A percentile compares a stretch with the other conserved stretches of the same genome.
These are phyloP conservation scores for Dryococelus australis DNA, from an alignment of 2,888 invertebrate genomes.

Conservation along the genomic window DNA sequence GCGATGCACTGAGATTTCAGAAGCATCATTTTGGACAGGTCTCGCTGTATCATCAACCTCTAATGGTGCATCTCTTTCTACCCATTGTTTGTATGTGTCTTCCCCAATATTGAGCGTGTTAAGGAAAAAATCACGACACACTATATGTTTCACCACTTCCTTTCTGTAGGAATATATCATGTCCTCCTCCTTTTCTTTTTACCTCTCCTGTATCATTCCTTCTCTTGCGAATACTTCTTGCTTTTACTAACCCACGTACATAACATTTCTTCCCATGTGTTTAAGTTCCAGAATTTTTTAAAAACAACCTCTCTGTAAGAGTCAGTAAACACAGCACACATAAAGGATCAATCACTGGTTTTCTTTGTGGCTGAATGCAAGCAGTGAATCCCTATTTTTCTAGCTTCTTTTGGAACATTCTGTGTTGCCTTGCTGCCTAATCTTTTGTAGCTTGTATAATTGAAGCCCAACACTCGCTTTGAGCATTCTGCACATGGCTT, in stretches of 20 bases:
- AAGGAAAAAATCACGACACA: neutral
- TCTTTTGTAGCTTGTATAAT: neutral
- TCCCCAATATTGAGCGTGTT: neutral
- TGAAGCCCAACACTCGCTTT: neutral
- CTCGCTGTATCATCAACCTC: neutral
- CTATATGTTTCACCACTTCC: neutral
- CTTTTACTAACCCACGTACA: neutral
- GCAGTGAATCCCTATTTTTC: neutral
- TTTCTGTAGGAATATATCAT: constrained; percentile 13
- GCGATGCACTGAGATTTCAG: neutral
- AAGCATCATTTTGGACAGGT: neutral
- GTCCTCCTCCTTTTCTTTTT: constrained; percentile 18
- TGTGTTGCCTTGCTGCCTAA: neutral
- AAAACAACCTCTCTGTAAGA: neutral
- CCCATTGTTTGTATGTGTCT: neutral
- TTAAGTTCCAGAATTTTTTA: neutral
- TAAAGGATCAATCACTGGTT: constrained; percentile 11
- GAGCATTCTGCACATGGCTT: neutral
- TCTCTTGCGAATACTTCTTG: neutral
- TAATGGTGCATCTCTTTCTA: neutral
- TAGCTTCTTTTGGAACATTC: constrained; percentile 18
- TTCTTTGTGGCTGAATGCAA: neutral
- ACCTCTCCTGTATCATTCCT: constrained; percentile 19
- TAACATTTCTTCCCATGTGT: constrained; percentile 1
- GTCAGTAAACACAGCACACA: neutral